A percentile compares a stretch with the other conserved stretches of the same genome.
Conservation (phyloP, 2,113 vertebrate species). For the Eolophus roseicapilla region DNA sequence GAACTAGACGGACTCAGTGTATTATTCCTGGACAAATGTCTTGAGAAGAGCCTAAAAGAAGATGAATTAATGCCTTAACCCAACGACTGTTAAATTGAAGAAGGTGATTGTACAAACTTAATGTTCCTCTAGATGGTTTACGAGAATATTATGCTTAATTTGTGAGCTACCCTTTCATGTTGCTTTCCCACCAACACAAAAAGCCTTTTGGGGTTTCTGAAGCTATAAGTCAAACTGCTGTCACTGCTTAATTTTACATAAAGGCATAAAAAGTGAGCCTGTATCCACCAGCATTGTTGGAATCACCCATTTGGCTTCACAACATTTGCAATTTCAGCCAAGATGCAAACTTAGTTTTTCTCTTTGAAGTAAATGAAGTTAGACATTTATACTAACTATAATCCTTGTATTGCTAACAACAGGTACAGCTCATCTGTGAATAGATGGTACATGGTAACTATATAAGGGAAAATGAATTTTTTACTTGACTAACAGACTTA, state of each 20-base stretch:
- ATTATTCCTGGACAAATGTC: not conserved
- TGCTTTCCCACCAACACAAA: not conserved
- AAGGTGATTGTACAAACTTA: not conserved
- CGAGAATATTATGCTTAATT: not conserved
- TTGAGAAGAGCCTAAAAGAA: not conserved
- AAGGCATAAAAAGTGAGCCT: not conserved
- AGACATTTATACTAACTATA: not conserved
- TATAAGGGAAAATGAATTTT: not conserved
- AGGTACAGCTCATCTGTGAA: not conserved
- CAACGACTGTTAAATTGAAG: not conserved
- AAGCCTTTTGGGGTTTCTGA: not conserved
- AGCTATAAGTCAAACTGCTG: not conserved
- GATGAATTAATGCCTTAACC: not conserved
- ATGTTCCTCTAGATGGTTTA: not conserved
- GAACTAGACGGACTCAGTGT: not conserved
- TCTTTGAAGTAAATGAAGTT: not conserved
- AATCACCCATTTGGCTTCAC: not conserved
- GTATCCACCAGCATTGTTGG: not conserved
- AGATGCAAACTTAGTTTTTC: not conserved
- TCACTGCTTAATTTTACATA: not conserved
- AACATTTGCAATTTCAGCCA: not conserved
- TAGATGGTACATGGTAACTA: not conserved
- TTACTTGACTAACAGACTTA: not conserved
- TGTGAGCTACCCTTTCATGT: not conserved
- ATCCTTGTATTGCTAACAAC: not conserved